phyloP scores from a whole-genome alignment of 2,797 vertebrate genomes.

The Tangara arthus region DNA sequence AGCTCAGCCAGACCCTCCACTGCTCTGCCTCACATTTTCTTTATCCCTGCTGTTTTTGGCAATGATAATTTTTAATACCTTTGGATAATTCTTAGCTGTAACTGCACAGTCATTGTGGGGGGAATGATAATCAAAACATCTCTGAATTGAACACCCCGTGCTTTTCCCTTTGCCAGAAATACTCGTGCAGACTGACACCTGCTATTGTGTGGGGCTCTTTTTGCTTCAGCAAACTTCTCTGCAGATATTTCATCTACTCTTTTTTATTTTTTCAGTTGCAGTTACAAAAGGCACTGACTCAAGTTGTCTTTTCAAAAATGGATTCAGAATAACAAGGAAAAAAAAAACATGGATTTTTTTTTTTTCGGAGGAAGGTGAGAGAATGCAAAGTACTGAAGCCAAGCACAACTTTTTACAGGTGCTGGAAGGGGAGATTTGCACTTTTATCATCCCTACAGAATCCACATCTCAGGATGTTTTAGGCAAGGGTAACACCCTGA shows the following conservation, averaged over 20 bases:
- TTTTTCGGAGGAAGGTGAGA: neutral
- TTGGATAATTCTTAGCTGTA: neutral
- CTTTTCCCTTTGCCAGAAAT: conserved; percentile 14
- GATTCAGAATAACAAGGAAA: neutral
- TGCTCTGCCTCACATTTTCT: neutral
- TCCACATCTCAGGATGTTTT: neutral
- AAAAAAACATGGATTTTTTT: rapidly evolving
- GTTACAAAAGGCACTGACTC: conserved; percentile 51
- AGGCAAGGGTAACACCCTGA: neutral
- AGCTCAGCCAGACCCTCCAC: neutral
- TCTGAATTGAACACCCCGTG: neutral
- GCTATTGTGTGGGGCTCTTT: conserved; percentile 39
- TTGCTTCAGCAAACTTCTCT: conserved; percentile 1
- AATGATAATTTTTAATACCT: neutral
- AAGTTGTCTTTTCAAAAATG: conserved; percentile 23
- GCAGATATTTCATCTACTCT: neutral
- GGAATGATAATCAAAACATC: neutral
- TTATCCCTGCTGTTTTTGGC: neutral
- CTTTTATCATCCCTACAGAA: neutral
- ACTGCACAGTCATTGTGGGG: conserved; percentile 36
- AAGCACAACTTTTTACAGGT: neutral
- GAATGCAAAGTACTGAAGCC: neutral
- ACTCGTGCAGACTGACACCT: conserved; percentile 19
- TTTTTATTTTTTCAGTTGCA: neutral
- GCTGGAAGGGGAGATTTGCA: neutral